Base-by-base conservation (phyloP, 2,113 vertebrate species). In the Natator depressus region DNA sequence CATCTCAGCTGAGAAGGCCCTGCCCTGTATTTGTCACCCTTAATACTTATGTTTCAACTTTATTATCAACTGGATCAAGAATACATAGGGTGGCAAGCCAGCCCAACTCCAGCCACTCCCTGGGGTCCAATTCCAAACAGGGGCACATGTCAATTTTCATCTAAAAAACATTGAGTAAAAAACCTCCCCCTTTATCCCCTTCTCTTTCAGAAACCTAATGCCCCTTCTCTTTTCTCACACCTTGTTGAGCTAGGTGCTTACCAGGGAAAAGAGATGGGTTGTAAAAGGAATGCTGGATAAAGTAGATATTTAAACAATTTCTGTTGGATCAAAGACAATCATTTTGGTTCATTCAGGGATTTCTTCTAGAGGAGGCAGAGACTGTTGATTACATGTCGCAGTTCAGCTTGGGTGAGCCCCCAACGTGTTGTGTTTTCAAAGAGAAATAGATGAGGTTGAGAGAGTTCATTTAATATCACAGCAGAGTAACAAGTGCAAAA, bases 61-160 rank as follows among this genome's bases (percentile, higher is more conserved):
- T 79, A 53, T 62, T 93, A 80, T 24, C 87, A 62, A 87, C 47
- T 46, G 92, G 85, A 94, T 95, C 62, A 84, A 82, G 87, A 38
- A 95, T 93, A 84, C 80, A 93, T 80, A 46, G 79, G 55, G 87
- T 78, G 69, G 27, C 78, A 88, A 86, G 91, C 85, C 89, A 89
- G 51, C 51, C 42, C 82, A 51, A 27, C 2, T 29, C 51, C 27
- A 20, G 82, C 27, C 19, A 29, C 16, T 94, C 80, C 29, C 35
- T 24, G 47, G 89, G 69, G 59, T 84, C 14, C n/a, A 75, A 79
- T 35, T 9, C 19, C 69, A 87, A 91, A 80, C 0, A 1, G 0
- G 0, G 79, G 5, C 81, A 82, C 16, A 2, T 82, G 82, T 65
- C 79, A 84, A 53, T 5, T 92, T 85, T 17, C 2, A 3, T 19